A percentile compares a stretch with the other conserved stretches of the same genome.
Conservation (phyloP, 2,797 vertebrate species). For the Chelon auratus region DNA sequence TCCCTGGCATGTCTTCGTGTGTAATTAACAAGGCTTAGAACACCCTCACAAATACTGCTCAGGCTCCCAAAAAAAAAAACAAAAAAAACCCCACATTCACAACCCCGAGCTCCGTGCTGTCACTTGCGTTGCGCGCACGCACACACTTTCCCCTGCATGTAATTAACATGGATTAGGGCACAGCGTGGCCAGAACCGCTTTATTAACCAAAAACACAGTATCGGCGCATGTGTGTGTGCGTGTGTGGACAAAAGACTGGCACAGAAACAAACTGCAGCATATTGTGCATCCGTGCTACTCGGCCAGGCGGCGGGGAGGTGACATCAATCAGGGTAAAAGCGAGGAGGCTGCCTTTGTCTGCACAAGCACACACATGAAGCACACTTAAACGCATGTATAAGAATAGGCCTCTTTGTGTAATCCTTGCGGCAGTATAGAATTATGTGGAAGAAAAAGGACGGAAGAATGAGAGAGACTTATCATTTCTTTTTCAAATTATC, state of each 20-base stretch:
- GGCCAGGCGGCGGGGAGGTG: slow-evolving; percentile 51
- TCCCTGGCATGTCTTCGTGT: slow-evolving; percentile 69
- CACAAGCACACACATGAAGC: slow-evolving; percentile 13
- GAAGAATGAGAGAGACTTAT: slow-evolving; percentile 45
- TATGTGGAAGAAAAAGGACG: slow-evolving; percentile 20
- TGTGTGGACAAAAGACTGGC: slow-evolving; percentile 26
- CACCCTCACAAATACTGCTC: slow-evolving; percentile 70
- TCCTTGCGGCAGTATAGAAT: slow-evolving; percentile 51
- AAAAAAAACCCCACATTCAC: slow-evolving; percentile 30
- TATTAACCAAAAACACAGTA: slow-evolving; percentile 53
- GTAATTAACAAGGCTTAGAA: slow-evolving; percentile 83
- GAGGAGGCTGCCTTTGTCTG: slow-evolving; percentile 47
- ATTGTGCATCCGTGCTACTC: slow-evolving; percentile 57
- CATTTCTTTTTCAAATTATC: slow-evolving; percentile 53
- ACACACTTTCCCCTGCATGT: slow-evolving; percentile 64
- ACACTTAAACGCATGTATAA: slow-evolving; percentile 43
- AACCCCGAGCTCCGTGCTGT: slow-evolving; percentile 49
- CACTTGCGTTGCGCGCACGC: slow-evolving; percentile 43
- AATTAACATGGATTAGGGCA: slow-evolving; percentile 78
- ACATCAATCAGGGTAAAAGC: slow-evolving; percentile 74
- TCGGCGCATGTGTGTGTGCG: background rate
- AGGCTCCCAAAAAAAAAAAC: slow-evolving; percentile 37
- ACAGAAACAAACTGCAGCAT: slow-evolving; percentile 46
- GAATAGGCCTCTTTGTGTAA: slow-evolving; percentile 59
- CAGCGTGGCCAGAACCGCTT: slow-evolving; percentile 53